These are phyloP conservation scores for Geodia barretti DNA, from an alignment of 37 sponge, comb jelly and placozoan genomes.

Conservation along the genomic window DNA sequence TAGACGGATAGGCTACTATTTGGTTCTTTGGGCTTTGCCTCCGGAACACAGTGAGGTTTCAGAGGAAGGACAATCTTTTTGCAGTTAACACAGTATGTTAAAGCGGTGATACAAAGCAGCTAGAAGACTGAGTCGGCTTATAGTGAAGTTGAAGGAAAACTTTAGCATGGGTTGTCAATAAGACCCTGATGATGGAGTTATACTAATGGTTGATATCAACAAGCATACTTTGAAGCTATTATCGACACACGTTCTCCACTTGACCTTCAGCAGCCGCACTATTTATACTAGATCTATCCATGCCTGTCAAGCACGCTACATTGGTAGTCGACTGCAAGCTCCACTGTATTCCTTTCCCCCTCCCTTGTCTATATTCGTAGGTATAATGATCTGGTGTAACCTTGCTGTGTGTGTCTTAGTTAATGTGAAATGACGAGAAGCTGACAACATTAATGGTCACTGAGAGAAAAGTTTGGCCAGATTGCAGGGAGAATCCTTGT, in stretches of 20 bases:
- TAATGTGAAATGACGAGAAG: background rate
- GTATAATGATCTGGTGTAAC: background rate
- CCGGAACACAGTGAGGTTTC: constrained; percentile 67
- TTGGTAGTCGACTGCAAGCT: constrained; percentile 55
- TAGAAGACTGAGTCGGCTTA: constrained; percentile 43
- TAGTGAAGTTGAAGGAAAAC: constrained; percentile 48
- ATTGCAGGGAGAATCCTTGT: background rate
- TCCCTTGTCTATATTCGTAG: constrained; percentile 21
- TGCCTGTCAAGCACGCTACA: constrained; percentile 74
- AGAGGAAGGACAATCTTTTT: constrained; percentile 35
- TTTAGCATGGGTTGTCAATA: constrained; percentile 28
- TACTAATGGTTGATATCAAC: constrained; percentile 81
- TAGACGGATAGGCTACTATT: constrained; percentile 70
- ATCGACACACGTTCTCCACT: constrained; percentile 64
- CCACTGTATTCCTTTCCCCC: constrained; percentile 8
- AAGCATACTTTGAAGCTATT: constrained; percentile 87
- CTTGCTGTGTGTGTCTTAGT: background rate
- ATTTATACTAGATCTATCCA: constrained; percentile 47
- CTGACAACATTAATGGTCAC: constrained; percentile 20
- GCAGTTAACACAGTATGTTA: constrained; percentile 78
- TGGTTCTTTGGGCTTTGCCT: constrained; percentile 80
- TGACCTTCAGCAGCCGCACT: constrained; percentile 66
- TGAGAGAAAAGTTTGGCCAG: constrained; percentile 42
- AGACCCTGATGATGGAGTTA: constrained; percentile 31
- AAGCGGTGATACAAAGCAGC: constrained; percentile 56